Percentiles rank a stretch among this genome's conserved stretches.
phyloP scores from a whole-genome alignment of 2,888 invertebrate genomes.

The Rhagonycha fulva region DNA sequence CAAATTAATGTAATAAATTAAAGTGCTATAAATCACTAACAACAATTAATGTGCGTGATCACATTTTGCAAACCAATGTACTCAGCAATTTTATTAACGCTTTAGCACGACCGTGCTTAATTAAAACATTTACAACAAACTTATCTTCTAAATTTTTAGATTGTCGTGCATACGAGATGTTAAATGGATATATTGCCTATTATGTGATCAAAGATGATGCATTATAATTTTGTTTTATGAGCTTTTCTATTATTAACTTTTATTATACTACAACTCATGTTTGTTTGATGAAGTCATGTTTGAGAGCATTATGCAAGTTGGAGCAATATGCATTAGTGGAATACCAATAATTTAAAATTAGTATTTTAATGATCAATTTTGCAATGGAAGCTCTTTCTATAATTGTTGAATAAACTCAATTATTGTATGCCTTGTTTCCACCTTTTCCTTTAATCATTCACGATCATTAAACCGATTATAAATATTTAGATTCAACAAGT shows the following conservation, averaged over 20 bases:
- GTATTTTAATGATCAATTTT: neutral
- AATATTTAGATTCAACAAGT: neutral
- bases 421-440: too few species aligned
- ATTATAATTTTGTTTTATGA: conserved; percentile 5
- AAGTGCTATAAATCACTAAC: neutral
- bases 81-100: neutral
- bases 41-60: neutral
- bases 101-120: neutral
- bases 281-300: conserved; percentile 9
- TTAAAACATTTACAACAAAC: neutral
- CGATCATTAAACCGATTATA: neutral
- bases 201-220: conserved; percentile 4
- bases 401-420: neutral
- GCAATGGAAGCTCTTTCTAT: neutral
- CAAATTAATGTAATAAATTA: neutral
- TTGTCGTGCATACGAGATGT: neutral
- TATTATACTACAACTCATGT: neutral
- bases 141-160: neutral
- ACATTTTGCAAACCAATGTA: neutral
- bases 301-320: neutral
- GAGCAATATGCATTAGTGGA: neutral
- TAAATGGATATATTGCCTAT: conserved; percentile 7
- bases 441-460: neutral
- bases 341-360: neutral
- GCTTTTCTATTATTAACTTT: conserved; percentile 5